Percentiles rank a stretch among this genome's conserved stretches.
Conservation (phyloP, 2,888 invertebrate species). For the Polydrusus pterygomalis region DNA sequence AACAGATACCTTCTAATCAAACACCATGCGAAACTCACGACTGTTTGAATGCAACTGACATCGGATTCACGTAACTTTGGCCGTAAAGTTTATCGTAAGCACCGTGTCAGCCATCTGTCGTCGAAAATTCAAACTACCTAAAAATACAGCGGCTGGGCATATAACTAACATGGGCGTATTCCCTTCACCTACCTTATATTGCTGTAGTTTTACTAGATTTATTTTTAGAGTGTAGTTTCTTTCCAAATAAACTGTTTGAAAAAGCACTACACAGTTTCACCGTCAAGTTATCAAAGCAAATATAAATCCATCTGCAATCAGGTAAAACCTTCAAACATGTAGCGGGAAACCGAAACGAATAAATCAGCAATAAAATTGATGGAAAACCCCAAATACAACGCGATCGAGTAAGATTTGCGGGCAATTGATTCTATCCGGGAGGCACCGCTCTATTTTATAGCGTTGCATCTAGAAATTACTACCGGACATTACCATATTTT, state of each 20-base stretch:
- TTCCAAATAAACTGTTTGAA: slow-evolving; percentile 13
- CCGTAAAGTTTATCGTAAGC: no score
- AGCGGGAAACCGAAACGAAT: slow-evolving; percentile 44
- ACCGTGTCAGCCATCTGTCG: no score
- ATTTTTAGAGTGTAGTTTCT: no score
- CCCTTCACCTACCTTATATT: no score
- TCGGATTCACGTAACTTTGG: no score
- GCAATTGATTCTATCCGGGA: slow-evolving; percentile 65
- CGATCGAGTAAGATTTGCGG: slow-evolving; percentile 64
- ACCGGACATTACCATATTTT: slow-evolving; percentile 55
- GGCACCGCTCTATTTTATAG: slow-evolving; percentile 56
- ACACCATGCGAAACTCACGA: no score
- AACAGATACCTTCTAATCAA: no score
- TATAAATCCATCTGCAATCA: slow-evolving; percentile 39
- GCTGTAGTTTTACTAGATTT: no score
- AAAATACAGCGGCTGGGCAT: no score
- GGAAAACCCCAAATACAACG: slow-evolving; percentile 63
- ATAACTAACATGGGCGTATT: no score
- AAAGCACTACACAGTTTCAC: background rate
- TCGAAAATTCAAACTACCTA: no score
- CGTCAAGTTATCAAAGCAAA: slow-evolving; percentile 22
- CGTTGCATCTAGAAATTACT: slow-evolving; percentile 47
- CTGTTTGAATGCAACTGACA: no score
- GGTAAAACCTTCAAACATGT: slow-evolving; percentile 40
- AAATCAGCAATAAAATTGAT: slow-evolving; percentile 59